Evolutionary conservation across 2,888 invertebrate species (phyloP).

Genomic region (Lasioglossum calceatum): DNA sequence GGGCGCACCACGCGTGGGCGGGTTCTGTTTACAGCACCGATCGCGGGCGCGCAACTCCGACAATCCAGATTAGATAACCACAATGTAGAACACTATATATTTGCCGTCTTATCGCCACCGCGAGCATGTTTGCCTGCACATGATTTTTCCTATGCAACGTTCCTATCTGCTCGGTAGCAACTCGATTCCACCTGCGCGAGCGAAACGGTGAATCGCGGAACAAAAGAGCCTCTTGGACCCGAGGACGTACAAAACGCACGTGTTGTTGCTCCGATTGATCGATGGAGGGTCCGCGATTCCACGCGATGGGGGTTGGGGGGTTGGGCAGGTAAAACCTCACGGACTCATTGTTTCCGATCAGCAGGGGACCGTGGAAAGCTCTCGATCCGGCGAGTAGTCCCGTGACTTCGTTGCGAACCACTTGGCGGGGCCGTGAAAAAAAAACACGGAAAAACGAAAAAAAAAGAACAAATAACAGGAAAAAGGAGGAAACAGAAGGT

Average conservation of each 20-base stretch:
- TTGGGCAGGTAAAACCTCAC: neutral
- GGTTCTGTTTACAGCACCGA: neutral
- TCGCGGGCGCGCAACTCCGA: neutral
- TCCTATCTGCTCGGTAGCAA: neutral
- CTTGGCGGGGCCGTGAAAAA: conserved; percentile 3
- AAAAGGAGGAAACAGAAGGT: neutral
- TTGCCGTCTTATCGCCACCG: conserved; percentile 35
- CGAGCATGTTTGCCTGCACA: neutral
- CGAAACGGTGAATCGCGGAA: conserved; percentile 6
- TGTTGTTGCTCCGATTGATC: conserved; percentile 6
- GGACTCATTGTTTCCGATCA: conserved; percentile 15
- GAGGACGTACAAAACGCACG: conserved; percentile 1
- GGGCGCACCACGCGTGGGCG: neutral
- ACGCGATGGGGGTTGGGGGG: neutral
- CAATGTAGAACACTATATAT: neutral
- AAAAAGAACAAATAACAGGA: neutral
- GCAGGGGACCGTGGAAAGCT: neutral
- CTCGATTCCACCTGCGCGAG: neutral
- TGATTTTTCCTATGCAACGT: neutral
- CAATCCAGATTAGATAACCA: conserved; percentile 45
- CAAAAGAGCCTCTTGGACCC: neutral
- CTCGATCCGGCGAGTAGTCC: conserved; percentile 9
- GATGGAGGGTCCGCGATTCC: neutral
- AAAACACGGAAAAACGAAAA: neutral
- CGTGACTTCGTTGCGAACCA: conserved; percentile 23